A percentile compares a stretch with the other conserved stretches of the same genome.
Conservation (phyloP, 2,113 vertebrate genomes). For the Narcine bancroftii region DNA sequence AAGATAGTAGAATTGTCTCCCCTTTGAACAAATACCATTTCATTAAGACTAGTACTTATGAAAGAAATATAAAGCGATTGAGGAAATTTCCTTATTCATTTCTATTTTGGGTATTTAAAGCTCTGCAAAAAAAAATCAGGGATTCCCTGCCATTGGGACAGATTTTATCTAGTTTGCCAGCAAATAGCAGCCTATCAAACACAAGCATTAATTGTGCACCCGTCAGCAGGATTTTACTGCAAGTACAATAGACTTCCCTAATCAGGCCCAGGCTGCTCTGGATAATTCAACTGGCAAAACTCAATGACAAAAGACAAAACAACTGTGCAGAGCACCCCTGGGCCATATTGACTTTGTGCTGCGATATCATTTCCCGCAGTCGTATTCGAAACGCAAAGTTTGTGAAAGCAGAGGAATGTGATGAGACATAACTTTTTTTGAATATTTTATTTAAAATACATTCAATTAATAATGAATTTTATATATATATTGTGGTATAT, state of each 20-base stretch:
- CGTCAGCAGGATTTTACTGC: slow-evolving; percentile 22
- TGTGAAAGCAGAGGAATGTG: background rate
- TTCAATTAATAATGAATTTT: too few relatives aligned
- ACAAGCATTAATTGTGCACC: background rate
- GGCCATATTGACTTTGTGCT: background rate
- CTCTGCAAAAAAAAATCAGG: background rate
- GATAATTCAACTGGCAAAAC: background rate
- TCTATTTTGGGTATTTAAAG: background rate
- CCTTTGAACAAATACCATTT: background rate
- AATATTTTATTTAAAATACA: too few relatives aligned
- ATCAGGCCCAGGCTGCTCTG: background rate
- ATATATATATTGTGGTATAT: too few relatives aligned
- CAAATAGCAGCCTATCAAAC: too few relatives aligned
- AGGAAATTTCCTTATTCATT: background rate
- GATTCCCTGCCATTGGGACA: background rate
- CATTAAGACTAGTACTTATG: background rate
- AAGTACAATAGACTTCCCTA: slow-evolving; percentile 18
- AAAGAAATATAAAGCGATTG: background rate
- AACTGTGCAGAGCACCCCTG: background rate
- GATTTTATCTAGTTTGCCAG: slow-evolving; percentile 7
- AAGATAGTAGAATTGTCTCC: background rate
- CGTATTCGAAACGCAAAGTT: background rate
- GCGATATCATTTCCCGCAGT: background rate
- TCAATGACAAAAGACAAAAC: slow-evolving; percentile 9
- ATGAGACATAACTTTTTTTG: background rate